A percentile compares a stretch with the other conserved stretches of the same genome.
These are phyloP conservation scores for Oceanodroma tethys DNA, from an alignment of 2,113 vertebrate genomes.

Conservation along the genomic window DNA sequence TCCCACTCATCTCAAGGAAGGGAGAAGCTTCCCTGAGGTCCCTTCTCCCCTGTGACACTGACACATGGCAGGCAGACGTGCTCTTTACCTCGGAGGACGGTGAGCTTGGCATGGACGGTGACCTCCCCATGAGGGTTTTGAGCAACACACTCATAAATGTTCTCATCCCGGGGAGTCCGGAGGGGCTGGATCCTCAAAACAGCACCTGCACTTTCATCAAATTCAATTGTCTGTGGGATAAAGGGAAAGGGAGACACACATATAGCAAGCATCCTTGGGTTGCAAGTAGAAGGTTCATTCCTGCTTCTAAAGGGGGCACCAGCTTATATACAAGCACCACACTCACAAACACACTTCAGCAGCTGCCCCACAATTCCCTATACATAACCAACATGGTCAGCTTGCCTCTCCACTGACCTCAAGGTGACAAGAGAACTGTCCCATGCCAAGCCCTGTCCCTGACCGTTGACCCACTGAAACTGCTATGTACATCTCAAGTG, in stretches of 20 bases:
- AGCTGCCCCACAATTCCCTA: neutral
- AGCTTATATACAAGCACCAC: neutral
- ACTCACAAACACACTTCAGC: neutral
- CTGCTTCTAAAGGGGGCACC: neutral
- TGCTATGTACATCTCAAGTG: rapidly evolving
- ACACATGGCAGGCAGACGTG: neutral
- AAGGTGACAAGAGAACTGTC: neutral
- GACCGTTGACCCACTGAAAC: neutral
- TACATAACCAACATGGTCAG: rapidly evolving
- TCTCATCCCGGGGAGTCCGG: slow-evolving; percentile 92
- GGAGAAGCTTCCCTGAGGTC: neutral
- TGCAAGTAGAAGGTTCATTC: neutral
- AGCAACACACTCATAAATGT: slow-evolving; percentile 93
- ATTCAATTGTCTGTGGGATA: slow-evolving; percentile 87
- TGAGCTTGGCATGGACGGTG: slow-evolving; percentile 91
- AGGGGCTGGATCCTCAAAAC: slow-evolving; percentile 95
- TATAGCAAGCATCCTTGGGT: rapidly evolving
- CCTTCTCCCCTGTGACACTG: neutral
- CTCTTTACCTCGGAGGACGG: slow-evolving; percentile 91
- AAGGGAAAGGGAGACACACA: neutral
- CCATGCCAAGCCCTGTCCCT: neutral
- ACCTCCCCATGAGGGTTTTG: slow-evolving; percentile 89
- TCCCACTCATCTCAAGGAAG: neutral
- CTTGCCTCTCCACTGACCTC: neutral
- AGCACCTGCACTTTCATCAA: slow-evolving; percentile 93